phyloP scores from a whole-genome alignment of 2,888 invertebrate genomes.

The Dromius quadrimaculatus region DNA sequence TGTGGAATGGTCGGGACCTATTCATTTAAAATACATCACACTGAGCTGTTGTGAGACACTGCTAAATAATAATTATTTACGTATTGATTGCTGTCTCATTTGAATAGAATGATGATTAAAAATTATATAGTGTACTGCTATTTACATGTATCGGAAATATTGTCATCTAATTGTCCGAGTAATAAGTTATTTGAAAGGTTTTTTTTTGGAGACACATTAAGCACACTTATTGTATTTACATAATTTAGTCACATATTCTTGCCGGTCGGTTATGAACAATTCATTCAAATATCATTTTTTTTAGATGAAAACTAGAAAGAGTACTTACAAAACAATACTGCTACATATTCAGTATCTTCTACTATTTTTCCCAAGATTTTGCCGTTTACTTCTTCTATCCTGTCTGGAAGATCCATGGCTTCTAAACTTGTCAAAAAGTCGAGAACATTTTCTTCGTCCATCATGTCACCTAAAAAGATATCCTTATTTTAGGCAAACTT shows the following conservation, averaged over 20 bases:
- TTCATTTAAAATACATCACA: constrained; percentile 48
- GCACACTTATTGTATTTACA: constrained; percentile 47
- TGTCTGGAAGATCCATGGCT: constrained; percentile 94
- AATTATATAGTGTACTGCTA: constrained; percentile 39
- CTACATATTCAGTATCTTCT: constrained; percentile 91
- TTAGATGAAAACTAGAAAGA: constrained; percentile 52
- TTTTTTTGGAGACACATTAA: constrained; percentile 33
- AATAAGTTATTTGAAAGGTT: constrained; percentile 26
- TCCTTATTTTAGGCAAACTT: too few relatives aligned
- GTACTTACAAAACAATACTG: constrained; percentile 94
- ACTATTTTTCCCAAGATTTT: constrained; percentile 91
- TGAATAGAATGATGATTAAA: constrained; percentile 14
- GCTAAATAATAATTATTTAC: constrained; percentile 45
- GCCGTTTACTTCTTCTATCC: constrained; percentile 95
- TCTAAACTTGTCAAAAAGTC: constrained; percentile 94
- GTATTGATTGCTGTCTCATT: constrained; percentile 37
- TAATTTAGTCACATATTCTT: constrained; percentile 44
- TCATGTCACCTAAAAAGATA: constrained; percentile 81
- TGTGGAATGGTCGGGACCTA: constrained; percentile 72
- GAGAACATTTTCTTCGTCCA: constrained; percentile 94
- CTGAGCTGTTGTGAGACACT: constrained; percentile 47
- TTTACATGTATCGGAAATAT: constrained; percentile 39
- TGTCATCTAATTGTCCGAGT: constrained; percentile 12
- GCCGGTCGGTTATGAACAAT: constrained; percentile 33
- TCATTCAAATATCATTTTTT: constrained; percentile 11